These are phyloP conservation scores for Dicentrarchus labrax DNA, from an alignment of 2,113 vertebrate species.

Conservation along the genomic window DNA sequence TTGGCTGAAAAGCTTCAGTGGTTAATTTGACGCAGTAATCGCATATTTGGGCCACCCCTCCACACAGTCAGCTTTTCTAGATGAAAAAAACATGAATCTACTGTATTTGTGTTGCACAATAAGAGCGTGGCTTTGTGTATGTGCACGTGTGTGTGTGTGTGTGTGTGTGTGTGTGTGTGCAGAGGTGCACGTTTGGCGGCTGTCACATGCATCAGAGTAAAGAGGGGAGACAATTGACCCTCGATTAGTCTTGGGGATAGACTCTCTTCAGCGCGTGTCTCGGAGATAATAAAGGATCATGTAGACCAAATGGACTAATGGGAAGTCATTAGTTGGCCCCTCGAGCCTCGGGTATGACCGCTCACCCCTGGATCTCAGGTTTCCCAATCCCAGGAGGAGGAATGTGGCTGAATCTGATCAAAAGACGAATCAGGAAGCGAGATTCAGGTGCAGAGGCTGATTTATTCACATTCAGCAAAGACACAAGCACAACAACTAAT, in stretches of 20 bases:
- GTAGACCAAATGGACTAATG: constrained; percentile 59
- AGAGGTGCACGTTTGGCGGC: constrained; percentile 16
- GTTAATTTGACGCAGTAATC: constrained; percentile 72
- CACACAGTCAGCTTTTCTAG: constrained; percentile 26
- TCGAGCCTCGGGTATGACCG: constrained; percentile 18
- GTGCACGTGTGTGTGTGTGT: constrained; percentile 1
- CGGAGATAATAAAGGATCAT: constrained; percentile 66
- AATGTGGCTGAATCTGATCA: constrained; percentile 57
- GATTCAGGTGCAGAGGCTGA: constrained; percentile 28
- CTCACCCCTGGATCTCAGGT: constrained; percentile 62
- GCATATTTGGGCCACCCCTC: constrained; percentile 22
- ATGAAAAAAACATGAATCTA: constrained; percentile 60
- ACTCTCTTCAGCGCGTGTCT: constrained; percentile 66
- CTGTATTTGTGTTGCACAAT: constrained; percentile 46
- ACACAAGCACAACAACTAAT: neutral
- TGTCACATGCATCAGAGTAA: constrained; percentile 37
- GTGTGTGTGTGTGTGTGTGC: neutral
- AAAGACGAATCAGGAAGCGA: constrained; percentile 21
- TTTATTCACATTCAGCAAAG: constrained; percentile 7
- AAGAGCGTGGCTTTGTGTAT: neutral
- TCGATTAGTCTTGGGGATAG: constrained; percentile 72
- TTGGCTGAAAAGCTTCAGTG: constrained; percentile 52
- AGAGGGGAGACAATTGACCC: constrained; percentile 60
- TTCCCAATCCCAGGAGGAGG: constrained; percentile 51
- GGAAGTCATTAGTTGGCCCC: constrained; percentile 66